phyloP scores from a whole-genome alignment of 2,888 invertebrate species.

The Brachyopa scutellaris region DNA sequence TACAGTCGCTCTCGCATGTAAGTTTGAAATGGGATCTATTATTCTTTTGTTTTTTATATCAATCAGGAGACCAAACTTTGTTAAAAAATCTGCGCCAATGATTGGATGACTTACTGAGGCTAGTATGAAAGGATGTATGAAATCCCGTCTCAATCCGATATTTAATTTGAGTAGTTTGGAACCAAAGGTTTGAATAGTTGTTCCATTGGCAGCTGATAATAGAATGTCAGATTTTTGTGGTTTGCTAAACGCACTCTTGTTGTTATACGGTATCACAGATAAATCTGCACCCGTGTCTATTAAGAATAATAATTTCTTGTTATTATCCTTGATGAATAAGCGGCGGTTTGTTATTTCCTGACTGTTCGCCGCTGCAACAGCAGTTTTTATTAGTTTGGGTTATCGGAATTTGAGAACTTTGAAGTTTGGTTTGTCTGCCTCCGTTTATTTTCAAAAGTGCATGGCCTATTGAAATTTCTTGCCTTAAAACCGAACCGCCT shows the following conservation, averaged over 20 bases:
- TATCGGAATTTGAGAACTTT: not conserved
- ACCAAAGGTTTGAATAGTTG: not conserved
- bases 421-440: not conserved
- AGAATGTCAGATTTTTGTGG: no score
- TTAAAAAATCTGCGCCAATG: slow-evolving; percentile 1
- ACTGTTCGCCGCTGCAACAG: not conserved
- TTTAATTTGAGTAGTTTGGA: not conserved
- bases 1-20: not conserved
- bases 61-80: not conserved
- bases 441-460: not conserved
- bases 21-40: not conserved
- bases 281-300: not conserved
- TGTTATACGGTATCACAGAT: not conserved
- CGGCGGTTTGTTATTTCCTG: not conserved
- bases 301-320: not conserved
- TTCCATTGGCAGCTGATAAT: slow-evolving; percentile 13
- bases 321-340: not conserved
- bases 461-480: not conserved
- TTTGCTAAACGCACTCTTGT: not conserved
- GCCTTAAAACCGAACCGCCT: slow-evolving; percentile 7
- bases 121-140: not conserved
- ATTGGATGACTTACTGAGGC: not conserved
- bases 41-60: slow-evolving; percentile 1
- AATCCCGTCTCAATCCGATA: slow-evolving; percentile 1
- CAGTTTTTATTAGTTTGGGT: not conserved